Base-by-base conservation (phyloP, 2,888 invertebrate species). In the Lasioglossum morio region DNA sequence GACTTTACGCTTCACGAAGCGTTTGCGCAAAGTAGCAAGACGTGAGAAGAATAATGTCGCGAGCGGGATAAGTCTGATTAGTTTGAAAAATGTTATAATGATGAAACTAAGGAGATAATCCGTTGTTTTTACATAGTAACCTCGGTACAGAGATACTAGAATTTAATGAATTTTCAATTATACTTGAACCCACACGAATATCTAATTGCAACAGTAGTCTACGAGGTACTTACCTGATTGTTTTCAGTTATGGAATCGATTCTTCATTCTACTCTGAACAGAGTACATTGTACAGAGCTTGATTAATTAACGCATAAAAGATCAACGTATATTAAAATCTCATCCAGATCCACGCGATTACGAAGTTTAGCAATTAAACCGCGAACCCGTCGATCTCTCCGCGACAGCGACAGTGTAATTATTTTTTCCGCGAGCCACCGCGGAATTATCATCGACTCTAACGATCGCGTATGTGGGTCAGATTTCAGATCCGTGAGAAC, bases 281-380 rank as follows among this genome's bases (percentile, higher is more conserved):
- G 12, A 43, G 12, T 43, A 16, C 46, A 46, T 1, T 16, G 46
- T 16, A 57, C 19, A 34, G 10, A 53, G 14, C 34, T 12, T 19
- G 23, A 46, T 16, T 46, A 34, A 40, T 77, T 77, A 60, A 30
- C 66, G 34, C 8, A 14, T 14, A 77, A 66, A 34, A 16, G 63
- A 66, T 34, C 19, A 34, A 14, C 30, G 30, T 34, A 8, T 66
- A 2, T 7, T 8, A 66, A 66, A 8, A 30, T 2, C 16, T 16
- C 19, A 46, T 7, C 63, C 10, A 19, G 66, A n/a, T 23, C 14
- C 30, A 40, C 43, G 46, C 34, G 23, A 19, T 46, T 66, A 34
- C 63, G 14, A 76, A 63, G 37, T 63, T 30, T 76, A 60, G 30
- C 37, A 76, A 66, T 76, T 76, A 66, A 73, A 73, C 16, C 19